phyloP scores from a whole-genome alignment of 2,888 invertebrate genomes.

The Homarus gammarus region DNA sequence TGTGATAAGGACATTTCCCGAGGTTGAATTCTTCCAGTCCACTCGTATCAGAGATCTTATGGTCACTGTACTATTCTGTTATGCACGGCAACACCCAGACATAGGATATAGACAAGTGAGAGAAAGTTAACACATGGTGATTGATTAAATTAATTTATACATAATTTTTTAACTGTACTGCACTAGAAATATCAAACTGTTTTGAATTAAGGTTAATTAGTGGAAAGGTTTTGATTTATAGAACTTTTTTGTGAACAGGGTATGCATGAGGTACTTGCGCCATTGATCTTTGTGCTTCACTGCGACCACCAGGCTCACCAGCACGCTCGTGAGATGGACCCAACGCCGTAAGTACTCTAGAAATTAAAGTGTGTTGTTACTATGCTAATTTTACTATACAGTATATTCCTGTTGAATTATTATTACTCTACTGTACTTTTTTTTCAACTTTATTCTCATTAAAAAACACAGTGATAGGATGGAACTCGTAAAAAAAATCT shows the following conservation, averaged over 20 bases:
- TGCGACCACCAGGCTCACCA: constrained; percentile 86
- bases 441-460: too few species aligned
- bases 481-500: too few species aligned
- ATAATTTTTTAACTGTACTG: neutral
- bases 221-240: neutral
- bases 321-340: constrained; percentile 82
- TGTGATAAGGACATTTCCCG: constrained; percentile 90
- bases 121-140: neutral
- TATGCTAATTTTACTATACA: too few species aligned
- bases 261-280: constrained; percentile 92
- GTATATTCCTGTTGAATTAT: too few species aligned
- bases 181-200: neutral
- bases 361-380: too few species aligned
- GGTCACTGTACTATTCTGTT: constrained; percentile 84
- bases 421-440: too few species aligned
- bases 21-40: constrained; percentile 88
- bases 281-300: constrained; percentile 87
- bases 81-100: constrained; percentile 84
- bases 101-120: constrained; percentile 87
- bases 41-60: constrained; percentile 86
- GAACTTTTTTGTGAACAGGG: constrained; percentile 81
- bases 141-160: neutral
- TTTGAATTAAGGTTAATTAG: neutral
- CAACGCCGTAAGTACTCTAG: constrained; percentile 54
- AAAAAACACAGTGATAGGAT: too few species aligned